Percentiles rank a stretch among this genome's conserved stretches.
Conservation (phyloP, 1,140 invertebrate species). For the Saxidomus purpurata region DNA sequence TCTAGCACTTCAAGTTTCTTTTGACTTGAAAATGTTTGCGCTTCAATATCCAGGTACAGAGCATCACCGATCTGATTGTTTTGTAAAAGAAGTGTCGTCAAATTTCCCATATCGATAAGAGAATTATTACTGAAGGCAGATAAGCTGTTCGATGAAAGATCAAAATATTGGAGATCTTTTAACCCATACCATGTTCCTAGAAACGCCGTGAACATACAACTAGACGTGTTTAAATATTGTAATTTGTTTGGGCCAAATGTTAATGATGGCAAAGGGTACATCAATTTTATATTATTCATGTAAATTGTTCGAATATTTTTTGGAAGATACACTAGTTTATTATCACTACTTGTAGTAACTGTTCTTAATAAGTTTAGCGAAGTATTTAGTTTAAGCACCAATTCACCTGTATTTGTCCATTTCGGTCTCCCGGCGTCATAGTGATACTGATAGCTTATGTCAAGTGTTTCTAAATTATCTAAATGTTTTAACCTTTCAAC, state of each 20-base stretch:
- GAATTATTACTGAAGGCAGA: background rate
- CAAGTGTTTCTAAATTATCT: conserved; percentile 1
- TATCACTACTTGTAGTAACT: background rate
- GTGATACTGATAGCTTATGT: conserved; percentile 24
- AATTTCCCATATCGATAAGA: conserved; percentile 12
- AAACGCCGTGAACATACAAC: background rate
- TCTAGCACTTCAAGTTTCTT: conserved; percentile 4
- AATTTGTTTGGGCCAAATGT: conserved; percentile 21
- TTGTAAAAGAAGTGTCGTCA: background rate
- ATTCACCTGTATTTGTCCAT: no score
- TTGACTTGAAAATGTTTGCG: conserved; percentile 25
- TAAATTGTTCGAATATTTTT: conserved; percentile 12
- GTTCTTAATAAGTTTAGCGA: no score
- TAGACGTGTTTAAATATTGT: conserved; percentile 6
- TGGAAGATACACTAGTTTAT: background rate
- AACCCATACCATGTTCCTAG: conserved; percentile 12
- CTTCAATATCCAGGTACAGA: background rate
- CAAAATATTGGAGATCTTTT: background rate
- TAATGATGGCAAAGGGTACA: background rate
- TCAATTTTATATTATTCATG: conserved; percentile 39
- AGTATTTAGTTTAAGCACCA: no score
- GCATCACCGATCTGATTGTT: conserved; percentile 23
- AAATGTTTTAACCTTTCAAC: background rate
- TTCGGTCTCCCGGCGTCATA: background rate
- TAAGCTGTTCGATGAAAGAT: conserved; percentile 6